Conservation (phyloP, 2,113 vertebrate species). For the Sturnus vulgaris region DNA sequence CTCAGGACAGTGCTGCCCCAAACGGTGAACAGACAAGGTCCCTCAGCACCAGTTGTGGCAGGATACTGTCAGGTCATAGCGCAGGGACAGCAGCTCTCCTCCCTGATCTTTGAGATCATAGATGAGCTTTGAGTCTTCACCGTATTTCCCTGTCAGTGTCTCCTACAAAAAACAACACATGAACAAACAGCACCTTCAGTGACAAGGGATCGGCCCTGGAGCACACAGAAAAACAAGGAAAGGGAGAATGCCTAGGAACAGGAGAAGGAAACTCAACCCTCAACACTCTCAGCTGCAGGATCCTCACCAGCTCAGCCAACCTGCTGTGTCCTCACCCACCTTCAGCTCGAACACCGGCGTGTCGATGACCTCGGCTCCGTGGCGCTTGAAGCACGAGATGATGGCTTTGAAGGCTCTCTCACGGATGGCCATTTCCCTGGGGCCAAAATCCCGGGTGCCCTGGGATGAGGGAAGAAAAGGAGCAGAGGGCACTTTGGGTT, state of each 20-base stretch:
- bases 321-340: conserved; percentile 69
- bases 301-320: background rate
- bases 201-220: background rate
- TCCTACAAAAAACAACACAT: conserved; percentile 75
- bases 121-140: conserved; percentile 97
- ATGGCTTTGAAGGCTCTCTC: conserved; percentile 89
- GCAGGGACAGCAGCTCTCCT: conserved; percentile 91
- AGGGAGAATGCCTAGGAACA: background rate
- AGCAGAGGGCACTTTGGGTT: background rate
- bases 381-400: conserved; percentile 88
- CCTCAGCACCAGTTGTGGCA: conserved; percentile 16
- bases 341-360: conserved; percentile 97
- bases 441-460: conserved; percentile 93
- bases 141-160: conserved; percentile 93
- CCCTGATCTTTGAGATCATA: conserved; percentile 97
- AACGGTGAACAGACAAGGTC: background rate
- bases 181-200: background rate
- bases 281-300: background rate
- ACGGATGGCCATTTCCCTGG: conserved; percentile 97
- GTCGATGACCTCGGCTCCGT: conserved; percentile 95
- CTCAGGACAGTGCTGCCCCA: background rate
- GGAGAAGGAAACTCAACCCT: background rate
- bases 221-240: too few relatives aligned
- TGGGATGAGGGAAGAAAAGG: background rate
- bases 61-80: conserved; percentile 99